Conservation (phyloP, 2,797 vertebrate genomes). For the Acridotheres tristis region DNA sequence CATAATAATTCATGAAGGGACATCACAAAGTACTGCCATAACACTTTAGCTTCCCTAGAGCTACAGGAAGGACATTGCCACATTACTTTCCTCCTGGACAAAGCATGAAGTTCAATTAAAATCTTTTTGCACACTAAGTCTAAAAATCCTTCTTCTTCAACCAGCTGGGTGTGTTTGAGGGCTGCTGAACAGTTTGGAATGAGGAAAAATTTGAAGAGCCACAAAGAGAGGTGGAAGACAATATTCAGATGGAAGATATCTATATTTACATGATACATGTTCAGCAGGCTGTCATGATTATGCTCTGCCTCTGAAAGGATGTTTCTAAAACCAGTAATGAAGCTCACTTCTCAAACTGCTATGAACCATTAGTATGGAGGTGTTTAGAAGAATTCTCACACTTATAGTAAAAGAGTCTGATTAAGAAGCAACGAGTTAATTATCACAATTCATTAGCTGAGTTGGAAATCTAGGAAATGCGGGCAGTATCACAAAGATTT, state of each 20-base stretch:
- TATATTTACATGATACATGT: background rate
- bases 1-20: background rate
- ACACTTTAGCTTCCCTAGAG: background rate
- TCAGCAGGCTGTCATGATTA: background rate
- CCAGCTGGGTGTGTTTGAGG: background rate
- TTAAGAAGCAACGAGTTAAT: background rate
- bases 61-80: background rate
- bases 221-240: background rate
- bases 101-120: background rate
- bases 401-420: background rate
- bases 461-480: background rate
- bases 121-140: background rate
- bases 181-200: background rate
- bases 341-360: background rate
- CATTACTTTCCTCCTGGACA: background rate
- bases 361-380: rapidly evolving
- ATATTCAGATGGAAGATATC: background rate
- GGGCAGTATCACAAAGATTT: background rate
- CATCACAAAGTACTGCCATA: background rate
- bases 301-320: background rate
- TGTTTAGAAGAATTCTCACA: background rate
- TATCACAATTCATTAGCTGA: background rate
- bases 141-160: background rate
- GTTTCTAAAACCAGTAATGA: background rate
- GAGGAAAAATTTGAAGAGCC: background rate